phyloP scores from a whole-genome alignment of 2,888 invertebrate genomes.

The Tineola bisselliella region DNA sequence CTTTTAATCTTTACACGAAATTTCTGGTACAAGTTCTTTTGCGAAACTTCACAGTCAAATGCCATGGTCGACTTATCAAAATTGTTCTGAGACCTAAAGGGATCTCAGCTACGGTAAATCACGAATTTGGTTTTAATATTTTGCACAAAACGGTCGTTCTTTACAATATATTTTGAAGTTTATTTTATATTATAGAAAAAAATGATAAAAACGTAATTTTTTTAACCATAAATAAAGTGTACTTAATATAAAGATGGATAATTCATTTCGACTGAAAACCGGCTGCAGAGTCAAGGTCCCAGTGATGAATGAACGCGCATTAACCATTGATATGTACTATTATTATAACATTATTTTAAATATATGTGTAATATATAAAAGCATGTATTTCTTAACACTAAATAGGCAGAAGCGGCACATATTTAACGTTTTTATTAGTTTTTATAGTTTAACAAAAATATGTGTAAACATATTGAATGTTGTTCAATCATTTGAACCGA shows the following conservation, averaged over 20 bases:
- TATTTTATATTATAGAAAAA: no score
- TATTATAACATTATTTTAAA: neutral
- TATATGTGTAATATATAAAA: no score
- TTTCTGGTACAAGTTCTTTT: slow-evolving; percentile 32
- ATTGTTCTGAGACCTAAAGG: slow-evolving; percentile 25
- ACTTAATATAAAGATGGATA: neutral
- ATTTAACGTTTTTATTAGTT: no score
- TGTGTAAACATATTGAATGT: no score
- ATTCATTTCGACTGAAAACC: neutral
- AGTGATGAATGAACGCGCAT: slow-evolving; percentile 37
- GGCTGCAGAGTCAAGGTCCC: slow-evolving; percentile 41
- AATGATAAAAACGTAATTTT: no score
- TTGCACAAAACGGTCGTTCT: neutral
- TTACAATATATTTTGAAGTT: no score
- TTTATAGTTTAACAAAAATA: no score
- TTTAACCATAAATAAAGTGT: no score
- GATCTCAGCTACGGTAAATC: neutral
- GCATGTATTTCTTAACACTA: no score
- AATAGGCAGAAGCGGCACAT: no score
- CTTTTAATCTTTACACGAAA: slow-evolving; percentile 38
- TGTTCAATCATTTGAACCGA: no score
- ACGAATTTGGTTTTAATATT: neutral
- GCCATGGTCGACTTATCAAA: slow-evolving; percentile 49
- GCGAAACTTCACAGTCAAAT: slow-evolving; percentile 37
- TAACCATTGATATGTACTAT: slow-evolving; percentile 40